Base-by-base conservation (phyloP, 2,113 vertebrate species). In the Hippopotamus amphibius region DNA sequence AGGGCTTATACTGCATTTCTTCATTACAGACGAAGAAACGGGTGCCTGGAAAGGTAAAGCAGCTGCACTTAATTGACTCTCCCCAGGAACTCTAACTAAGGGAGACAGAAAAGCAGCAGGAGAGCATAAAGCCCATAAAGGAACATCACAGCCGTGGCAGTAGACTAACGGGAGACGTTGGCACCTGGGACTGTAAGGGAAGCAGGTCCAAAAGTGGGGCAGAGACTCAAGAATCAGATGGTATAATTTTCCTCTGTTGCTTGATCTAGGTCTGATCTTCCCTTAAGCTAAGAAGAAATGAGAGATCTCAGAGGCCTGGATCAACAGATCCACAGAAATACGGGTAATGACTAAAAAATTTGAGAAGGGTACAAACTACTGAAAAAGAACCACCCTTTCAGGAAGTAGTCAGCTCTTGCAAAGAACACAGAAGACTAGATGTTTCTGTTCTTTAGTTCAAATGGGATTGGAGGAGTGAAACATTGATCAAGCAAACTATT, bases 261-360 rank as follows among this genome's bases (percentile, higher is more conserved):
- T 37, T 81, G 68, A 46, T 55, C 63, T 57, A 88, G 63, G 48
- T 41, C 72, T 92, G 14, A 66, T 61, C 7, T 43, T 88, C 50
- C 24, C 7, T 95, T 68, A 91, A 74, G 43, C 59, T 68, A 19
- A 72, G 28, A 92, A 91, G 41, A 77, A 95, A 90, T 28, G 57
- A 79, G 8, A 89, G 43, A 12, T 79, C 65, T 48, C 37, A 81
- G 63, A 96, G 57, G 66, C 16, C 61, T 89, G 6, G 33, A 63
- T 59, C 15, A 74, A 81, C 16, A 19, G 6, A 89, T 28, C 19
- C 80, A 96, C 13, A 69, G 80, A 87, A 79, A 69, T 30, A 71
- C 30, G 17, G 1, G 19, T 17, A 61, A 37, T 50, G 12, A 7
- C n/a, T 72, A 53, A 92, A 83, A 79, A 66, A 28, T 8, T 5